These are phyloP conservation scores for Belgica antarctica DNA, from an alignment of 2,888 invertebrate species.

Conservation along the genomic window DNA sequence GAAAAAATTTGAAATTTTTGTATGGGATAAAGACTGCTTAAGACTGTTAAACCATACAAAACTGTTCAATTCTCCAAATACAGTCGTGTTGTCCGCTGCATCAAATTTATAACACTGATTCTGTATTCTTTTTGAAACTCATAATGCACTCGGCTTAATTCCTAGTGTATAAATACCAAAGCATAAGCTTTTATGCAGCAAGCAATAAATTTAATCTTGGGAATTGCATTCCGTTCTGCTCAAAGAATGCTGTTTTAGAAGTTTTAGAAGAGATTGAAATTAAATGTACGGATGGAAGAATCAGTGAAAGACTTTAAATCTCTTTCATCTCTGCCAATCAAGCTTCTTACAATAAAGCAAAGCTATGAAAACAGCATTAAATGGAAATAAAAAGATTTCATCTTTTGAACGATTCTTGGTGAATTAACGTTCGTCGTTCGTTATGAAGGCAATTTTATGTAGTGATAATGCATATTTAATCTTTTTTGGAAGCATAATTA, in stretches of 20 bases:
- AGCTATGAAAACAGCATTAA: slow-evolving; percentile 1
- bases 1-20: no score
- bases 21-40: no score
- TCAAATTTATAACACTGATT: no score
- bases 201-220: slow-evolving; percentile 4
- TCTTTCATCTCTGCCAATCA: background rate
- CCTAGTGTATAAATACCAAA: no score
- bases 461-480: slow-evolving; percentile 39
- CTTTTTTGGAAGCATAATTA: slow-evolving; percentile 26
- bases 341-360: no score
- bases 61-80: no score
- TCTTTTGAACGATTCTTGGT: background rate
- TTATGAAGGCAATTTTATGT: slow-evolving; percentile 36
- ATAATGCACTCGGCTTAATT: no score
- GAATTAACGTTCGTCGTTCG: background rate
- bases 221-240: background rate
- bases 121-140: no score
- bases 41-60: no score
- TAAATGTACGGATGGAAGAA: background rate
- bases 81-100: no score
- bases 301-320: background rate
- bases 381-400: slow-evolving; percentile 3
- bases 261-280: slow-evolving; percentile 9
- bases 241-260: background rate
- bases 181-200: slow-evolving; percentile 4